Conservation (phyloP, 1,140 invertebrate genomes). For the Melanaphis sacchari region DNA sequence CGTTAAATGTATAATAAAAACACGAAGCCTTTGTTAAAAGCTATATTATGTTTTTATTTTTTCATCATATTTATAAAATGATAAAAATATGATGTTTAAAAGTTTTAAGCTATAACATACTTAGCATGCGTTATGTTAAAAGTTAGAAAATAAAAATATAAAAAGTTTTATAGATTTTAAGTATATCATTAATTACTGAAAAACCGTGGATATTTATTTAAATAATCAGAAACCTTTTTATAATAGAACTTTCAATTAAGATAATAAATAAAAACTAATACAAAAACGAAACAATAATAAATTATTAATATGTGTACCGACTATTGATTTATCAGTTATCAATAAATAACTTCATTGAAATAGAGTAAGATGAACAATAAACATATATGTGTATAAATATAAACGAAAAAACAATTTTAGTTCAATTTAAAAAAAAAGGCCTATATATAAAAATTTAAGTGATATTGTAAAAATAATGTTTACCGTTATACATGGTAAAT, state of each 20-base stretch:
- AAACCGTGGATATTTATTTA: not conserved
- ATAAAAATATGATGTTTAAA: not conserved
- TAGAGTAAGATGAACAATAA: too few relatives aligned
- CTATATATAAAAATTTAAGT: too few relatives aligned
- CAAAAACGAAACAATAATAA: not conserved
- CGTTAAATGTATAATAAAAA: not conserved
- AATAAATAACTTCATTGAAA: too few relatives aligned
- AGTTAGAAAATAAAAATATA: not conserved
- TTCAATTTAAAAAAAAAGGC: too few relatives aligned
- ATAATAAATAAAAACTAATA: not conserved
- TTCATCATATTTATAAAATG: not conserved
- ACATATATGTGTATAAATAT: too few relatives aligned
- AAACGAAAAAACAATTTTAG: too few relatives aligned
- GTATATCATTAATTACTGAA: not conserved
- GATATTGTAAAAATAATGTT: too few relatives aligned
- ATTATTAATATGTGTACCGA: not conserved
- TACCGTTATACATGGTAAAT: too few relatives aligned
- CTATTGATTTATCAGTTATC: too few relatives aligned
- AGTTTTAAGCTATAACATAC: not conserved
- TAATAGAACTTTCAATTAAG: not conserved
- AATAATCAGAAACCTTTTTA: not conserved
- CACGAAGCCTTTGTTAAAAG: not conserved
- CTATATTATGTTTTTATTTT: slow-evolving; percentile 7
- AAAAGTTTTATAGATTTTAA: not conserved
- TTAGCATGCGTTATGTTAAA: not conserved